Percentiles rank a stretch among this genome's conserved stretches.
These are phyloP conservation scores for Mesorhabditis sp. DNA, from an alignment of 2,888 invertebrate genomes.

Conservation along the genomic window DNA sequence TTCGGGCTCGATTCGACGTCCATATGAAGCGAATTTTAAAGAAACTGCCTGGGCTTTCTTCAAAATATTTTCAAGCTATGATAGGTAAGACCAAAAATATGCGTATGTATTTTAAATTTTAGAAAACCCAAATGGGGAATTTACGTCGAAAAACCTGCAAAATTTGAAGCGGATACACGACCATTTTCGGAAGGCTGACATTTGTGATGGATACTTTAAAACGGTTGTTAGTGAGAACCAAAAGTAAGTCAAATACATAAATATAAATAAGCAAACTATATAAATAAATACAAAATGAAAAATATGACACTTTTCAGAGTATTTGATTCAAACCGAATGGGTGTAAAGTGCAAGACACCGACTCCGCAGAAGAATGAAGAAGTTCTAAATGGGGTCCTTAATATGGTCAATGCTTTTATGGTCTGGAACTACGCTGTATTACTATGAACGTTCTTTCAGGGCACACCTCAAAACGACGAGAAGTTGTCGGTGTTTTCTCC, in stretches of 20 bases:
- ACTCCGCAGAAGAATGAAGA: neutral
- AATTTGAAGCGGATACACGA: constrained; percentile 19
- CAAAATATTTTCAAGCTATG: neutral
- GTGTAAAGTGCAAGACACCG: neutral
- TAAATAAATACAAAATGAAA: neutral
- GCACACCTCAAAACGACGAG: constrained; percentile 9
- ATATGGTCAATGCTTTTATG: constrained; percentile 17
- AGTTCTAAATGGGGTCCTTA: constrained; percentile 14
- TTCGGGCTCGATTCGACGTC: neutral
- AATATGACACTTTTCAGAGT: neutral
- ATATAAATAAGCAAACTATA: neutral
- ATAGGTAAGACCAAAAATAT: neutral
- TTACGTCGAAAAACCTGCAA: constrained; percentile 14
- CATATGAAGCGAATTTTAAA: neutral
- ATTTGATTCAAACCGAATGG: neutral
- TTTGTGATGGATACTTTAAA: constrained; percentile 43
- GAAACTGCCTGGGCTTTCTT: neutral
- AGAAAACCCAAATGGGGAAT: constrained; percentile 11
- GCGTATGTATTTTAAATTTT: constrained; percentile 10
- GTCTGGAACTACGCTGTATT: neutral
- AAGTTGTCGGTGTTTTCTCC: constrained; percentile 44
- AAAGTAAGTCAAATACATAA: constrained; percentile 22
- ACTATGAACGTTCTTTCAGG: neutral
- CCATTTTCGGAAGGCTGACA: constrained; percentile 28
- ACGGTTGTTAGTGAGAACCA: constrained; percentile 40